Conservation (phyloP, 2,797 vertebrate genomes). For the Helarctos malayanus region DNA sequence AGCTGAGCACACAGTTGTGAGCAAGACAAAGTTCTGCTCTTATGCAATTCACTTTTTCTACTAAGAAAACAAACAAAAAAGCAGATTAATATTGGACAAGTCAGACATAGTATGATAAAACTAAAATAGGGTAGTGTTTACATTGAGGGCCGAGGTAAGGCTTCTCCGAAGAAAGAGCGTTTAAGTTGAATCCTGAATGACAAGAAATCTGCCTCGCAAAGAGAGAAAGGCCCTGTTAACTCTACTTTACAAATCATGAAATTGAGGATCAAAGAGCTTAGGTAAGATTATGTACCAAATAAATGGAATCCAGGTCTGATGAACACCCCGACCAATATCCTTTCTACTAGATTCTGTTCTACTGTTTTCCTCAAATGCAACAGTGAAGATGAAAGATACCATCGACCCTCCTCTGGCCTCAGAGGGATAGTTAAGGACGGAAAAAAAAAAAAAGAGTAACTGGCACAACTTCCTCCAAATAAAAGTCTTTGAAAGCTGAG, state of each 20-base stretch:
- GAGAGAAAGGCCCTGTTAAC: neutral
- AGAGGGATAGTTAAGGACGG: neutral
- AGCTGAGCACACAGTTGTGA: neutral
- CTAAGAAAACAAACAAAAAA: neutral
- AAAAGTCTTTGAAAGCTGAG: neutral
- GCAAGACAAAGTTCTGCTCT: neutral
- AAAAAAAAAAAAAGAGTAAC: neutral
- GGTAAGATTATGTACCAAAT: neutral
- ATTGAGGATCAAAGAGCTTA: neutral
- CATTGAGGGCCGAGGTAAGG: neutral
- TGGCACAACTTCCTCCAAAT: constrained; percentile 27
- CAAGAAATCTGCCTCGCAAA: constrained; percentile 27
- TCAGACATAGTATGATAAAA: neutral
- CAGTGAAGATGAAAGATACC: neutral
- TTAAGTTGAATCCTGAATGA: neutral
- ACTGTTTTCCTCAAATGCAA: neutral
- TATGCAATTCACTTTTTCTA: neutral
- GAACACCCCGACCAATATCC: neutral
- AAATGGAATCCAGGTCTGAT: neutral
- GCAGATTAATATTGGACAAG: neutral
- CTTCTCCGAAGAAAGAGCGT: neutral
- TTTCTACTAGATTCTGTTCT: neutral
- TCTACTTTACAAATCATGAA: neutral
- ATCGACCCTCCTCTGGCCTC: neutral
- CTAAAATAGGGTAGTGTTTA: neutral